Evolutionary conservation across 1,140 invertebrate genomes (phyloP).

Genomic region (Cydia strobilella): DNA sequence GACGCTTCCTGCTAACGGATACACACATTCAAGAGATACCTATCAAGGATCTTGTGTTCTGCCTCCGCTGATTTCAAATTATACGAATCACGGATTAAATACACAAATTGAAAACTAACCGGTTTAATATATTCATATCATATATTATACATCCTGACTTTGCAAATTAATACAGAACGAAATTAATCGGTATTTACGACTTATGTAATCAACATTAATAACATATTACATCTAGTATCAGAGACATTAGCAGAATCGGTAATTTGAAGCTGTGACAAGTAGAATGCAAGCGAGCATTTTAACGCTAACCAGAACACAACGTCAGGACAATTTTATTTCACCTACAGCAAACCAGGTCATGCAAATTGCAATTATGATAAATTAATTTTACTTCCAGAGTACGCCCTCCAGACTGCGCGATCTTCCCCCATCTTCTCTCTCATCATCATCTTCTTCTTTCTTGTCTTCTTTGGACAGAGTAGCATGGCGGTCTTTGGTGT

Average conservation of each 20-base stretch:
- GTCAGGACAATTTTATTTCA: slow-evolving; percentile 8
- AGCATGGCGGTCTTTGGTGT: too few relatives aligned
- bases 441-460: too few relatives aligned
- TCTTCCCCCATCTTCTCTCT: too few relatives aligned
- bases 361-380: not conserved
- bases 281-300: slow-evolving; percentile 12
- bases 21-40: not conserved
- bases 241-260: slow-evolving; percentile 3
- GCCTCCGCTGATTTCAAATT: slow-evolving; percentile 16
- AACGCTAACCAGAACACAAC: slow-evolving; percentile 18
- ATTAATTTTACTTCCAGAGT: slow-evolving; percentile 1
- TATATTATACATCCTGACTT: not conserved
- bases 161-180: slow-evolving; percentile 5
- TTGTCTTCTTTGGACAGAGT: too few relatives aligned
- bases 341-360: slow-evolving; percentile 7
- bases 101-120: not conserved
- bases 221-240: not conserved
- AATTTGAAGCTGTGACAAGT: not conserved
- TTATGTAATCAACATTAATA: slow-evolving; percentile 15
- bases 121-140: not conserved
- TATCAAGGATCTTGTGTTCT: slow-evolving; percentile 12
- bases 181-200: not conserved
- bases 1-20: slow-evolving; percentile 18
- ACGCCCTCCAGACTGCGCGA: too few relatives aligned
- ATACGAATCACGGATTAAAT: slow-evolving; percentile 20